Base-by-base conservation (phyloP, 1,140 invertebrate genomes). In the Drosophila asahinai region DNA sequence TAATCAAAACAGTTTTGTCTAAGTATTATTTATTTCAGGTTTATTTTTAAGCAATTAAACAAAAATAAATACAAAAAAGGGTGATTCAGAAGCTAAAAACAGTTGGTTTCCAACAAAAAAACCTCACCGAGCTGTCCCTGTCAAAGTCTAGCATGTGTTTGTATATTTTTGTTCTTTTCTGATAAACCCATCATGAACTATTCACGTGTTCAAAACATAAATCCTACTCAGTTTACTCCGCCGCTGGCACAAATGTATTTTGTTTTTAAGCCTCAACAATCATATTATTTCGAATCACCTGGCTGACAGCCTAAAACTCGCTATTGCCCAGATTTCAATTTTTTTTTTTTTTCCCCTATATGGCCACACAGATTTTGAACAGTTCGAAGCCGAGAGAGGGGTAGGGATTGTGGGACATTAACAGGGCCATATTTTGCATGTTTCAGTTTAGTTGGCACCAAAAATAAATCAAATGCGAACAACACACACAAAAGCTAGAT, bases 381-480 rank as follows among this genome's bases (percentile, higher is more conserved):
- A 22, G 7, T 54, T 61, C 12, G 7, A 36, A 19, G 15, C 14
- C 8, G n/a, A 12, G 33, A 33, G 17, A 47, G 30, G 7, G 38
- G 14, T 11, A 38, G 17, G 12, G 27, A 67, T 40, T 45, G 48
- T 40, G 43, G 17, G 27, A 14, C 38, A 75, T 86, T 86, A 79
- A 76, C 63, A 19, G 45, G 59, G 45, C 36, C 60, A 82, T 71
- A 86, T 83, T 80, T 82, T 64, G 57, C 72, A 64, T 86, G 83
- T 48, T 72, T 38, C 67, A 66, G 58, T 73, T 87, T 63, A 55
- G 63, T 67, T 80, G 83, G 22, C 72, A 89, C 77, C 57, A 57
- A 80, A 87, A 80, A 89, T 86, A 89, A 86, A 86, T 77, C 83
- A 83, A 83, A 84, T 66, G 38, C 42, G 25, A 61, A 19, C 22